These are phyloP conservation scores for Drosophila paramelanica DNA, from an alignment of 2,888 invertebrate species.

Conservation along the genomic window DNA sequence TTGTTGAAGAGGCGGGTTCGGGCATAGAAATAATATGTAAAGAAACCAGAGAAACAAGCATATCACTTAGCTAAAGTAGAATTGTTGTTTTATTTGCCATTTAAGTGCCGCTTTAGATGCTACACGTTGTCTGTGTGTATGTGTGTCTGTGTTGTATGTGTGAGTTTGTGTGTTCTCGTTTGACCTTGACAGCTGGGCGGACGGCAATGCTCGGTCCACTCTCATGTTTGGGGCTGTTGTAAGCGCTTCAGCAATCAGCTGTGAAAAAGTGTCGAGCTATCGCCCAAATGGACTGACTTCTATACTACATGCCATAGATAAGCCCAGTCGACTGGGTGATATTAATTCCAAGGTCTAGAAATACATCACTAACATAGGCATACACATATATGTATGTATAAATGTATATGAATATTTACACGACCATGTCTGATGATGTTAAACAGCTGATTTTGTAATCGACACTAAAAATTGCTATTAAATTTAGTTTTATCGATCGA, in stretches of 20 bases:
- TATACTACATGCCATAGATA: slow-evolving; percentile 37
- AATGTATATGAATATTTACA: not conserved
- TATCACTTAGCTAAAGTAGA: slow-evolving; percentile 72
- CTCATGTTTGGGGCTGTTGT: slow-evolving; percentile 16
- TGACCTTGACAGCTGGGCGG: slow-evolving; percentile 48
- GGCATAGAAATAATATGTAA: slow-evolving; percentile 63
- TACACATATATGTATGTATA: not conserved
- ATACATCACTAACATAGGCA: not conserved
- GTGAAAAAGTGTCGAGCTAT: slow-evolving; percentile 39
- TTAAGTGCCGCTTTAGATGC: slow-evolving; percentile 48
- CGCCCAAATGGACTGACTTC: slow-evolving; percentile 23
- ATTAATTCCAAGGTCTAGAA: slow-evolving; percentile 54
- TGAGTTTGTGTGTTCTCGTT: slow-evolving; percentile 8
- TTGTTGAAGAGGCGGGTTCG: slow-evolving; percentile 23
- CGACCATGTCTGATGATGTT: not conserved
- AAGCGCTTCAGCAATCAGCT: slow-evolving; percentile 50
- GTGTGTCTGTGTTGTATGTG: not conserved
- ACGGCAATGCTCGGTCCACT: slow-evolving; percentile 34
- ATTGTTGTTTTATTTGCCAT: slow-evolving; percentile 52
- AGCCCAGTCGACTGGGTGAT: slow-evolving; percentile 32
- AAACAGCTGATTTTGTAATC: slow-evolving; percentile 21
- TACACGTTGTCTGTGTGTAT: slow-evolving; percentile 16
- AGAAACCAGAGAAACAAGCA: slow-evolving; percentile 76
- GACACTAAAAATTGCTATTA: not conserved
- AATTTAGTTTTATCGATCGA: not conserved